A percentile compares a stretch with the other conserved stretches of the same genome.
Evolutionary conservation across 2,888 invertebrate genomes (phyloP).

Genomic region (Himalopsyche japonica): DNA sequence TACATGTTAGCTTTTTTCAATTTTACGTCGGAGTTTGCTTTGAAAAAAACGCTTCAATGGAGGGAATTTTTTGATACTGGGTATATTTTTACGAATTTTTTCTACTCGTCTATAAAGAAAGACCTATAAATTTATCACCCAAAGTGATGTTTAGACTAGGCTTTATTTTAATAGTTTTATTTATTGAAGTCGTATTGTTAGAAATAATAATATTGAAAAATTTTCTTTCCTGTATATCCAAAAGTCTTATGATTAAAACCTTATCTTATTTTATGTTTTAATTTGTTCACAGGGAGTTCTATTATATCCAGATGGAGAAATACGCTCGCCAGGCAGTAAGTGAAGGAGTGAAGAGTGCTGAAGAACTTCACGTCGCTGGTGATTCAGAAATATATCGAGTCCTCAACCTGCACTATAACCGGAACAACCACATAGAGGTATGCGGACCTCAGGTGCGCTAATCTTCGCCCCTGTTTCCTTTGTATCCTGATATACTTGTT

Average conservation of each 20-base stretch:
- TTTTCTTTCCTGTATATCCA: no score
- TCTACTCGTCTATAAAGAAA: no score
- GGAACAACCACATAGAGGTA: conserved; percentile 95
- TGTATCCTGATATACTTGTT: background rate
- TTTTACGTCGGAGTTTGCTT: conserved; percentile 10
- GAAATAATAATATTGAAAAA: no score
- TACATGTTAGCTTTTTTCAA: conserved; percentile 1
- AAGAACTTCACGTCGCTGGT: conserved; percentile 90
- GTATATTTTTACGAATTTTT: background rate
- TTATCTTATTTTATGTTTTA: background rate
- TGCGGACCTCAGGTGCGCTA: conserved; percentile 70
- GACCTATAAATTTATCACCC: no score
- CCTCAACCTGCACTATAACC: conserved; percentile 97
- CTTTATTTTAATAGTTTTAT: no score
- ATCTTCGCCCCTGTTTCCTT: conserved; percentile 10
- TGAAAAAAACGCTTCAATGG: background rate
- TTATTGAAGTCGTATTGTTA: background rate
- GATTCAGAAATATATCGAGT: conserved; percentile 98
- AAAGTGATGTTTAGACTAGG: no score
- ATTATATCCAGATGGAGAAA: conserved; percentile 99
- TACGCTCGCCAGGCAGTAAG: conserved; percentile 97
- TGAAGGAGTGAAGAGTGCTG: conserved; percentile 91
- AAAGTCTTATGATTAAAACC: no score
- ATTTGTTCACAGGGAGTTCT: conserved; percentile 87
- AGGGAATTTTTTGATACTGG: background rate